phyloP scores from a whole-genome alignment of 2,888 invertebrate species.

The Tachina fera region DNA sequence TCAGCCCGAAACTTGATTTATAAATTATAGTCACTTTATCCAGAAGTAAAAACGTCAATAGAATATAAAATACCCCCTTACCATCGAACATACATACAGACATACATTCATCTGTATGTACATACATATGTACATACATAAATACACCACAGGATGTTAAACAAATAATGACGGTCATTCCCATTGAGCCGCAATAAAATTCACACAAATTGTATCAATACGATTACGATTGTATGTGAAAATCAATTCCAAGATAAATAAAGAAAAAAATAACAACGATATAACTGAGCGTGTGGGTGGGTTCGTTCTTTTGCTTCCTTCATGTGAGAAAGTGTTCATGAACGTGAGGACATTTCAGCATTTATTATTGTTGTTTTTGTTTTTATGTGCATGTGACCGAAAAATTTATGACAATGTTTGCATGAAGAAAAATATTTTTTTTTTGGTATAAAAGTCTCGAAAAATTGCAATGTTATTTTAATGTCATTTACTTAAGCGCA shows the following conservation, averaged over 20 bases:
- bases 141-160: slow-evolving; percentile 55
- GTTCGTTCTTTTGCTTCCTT: not conserved
- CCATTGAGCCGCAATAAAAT: slow-evolving; percentile 58
- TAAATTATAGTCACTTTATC: not conserved
- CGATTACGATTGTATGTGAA: slow-evolving; percentile 45
- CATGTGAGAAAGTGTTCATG: not conserved
- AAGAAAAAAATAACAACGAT: slow-evolving; percentile 23
- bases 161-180: slow-evolving; percentile 53
- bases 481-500: slow-evolving; percentile 46
- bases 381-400: slow-evolving; percentile 21
- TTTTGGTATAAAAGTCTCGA: slow-evolving; percentile 31
- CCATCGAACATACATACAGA: not conserved
- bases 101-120: no score
- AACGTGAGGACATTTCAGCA: not conserved
- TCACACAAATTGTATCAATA: slow-evolving; percentile 47
- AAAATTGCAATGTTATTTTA: slow-evolving; percentile 65
- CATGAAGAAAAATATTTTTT: not conserved
- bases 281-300: slow-evolving; percentile 26
- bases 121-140: not conserved
- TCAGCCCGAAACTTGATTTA: slow-evolving; percentile 16
- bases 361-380: slow-evolving; percentile 14
- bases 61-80: not conserved
- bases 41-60: not conserved
- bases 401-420: not conserved
- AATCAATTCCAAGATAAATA: slow-evolving; percentile 54